Conservation (phyloP, 2,797 vertebrate genomes). For the Borostomias antarcticus region DNA sequence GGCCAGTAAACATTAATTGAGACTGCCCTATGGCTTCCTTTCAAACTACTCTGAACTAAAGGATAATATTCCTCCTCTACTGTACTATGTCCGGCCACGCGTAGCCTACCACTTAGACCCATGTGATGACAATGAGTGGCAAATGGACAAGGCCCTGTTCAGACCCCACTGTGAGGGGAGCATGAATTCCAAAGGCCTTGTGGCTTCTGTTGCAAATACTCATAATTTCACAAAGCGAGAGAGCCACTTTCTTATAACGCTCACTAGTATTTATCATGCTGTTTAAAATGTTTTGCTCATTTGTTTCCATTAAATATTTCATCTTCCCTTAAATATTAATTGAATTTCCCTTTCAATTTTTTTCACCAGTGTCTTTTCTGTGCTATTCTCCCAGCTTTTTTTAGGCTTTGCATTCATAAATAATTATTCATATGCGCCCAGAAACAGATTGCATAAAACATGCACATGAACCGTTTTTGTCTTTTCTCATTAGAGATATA, state of each 20-base stretch:
- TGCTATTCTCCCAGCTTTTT: constrained; percentile 72
- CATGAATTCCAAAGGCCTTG: constrained; percentile 50
- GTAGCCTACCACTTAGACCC: constrained; percentile 56
- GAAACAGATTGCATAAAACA: constrained; percentile 83
- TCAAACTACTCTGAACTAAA: constrained; percentile 65
- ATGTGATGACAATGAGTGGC: constrained; percentile 60
- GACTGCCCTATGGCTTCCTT: constrained; percentile 63
- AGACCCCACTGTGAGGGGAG: constrained; percentile 40
- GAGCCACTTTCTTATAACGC: constrained; percentile 61
- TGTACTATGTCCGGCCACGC: constrained; percentile 61
- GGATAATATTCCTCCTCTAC: constrained; percentile 68
- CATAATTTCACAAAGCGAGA: constrained; percentile 43
- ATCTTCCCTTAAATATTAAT: constrained; percentile 84
- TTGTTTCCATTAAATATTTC: constrained; percentile 85
- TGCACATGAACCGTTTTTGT: constrained; percentile 81
- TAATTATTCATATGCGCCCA: constrained; percentile 80
- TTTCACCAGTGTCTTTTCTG: constrained; percentile 77
- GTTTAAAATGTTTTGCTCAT: constrained; percentile 83
- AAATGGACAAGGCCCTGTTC: constrained; percentile 49
- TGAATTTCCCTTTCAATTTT: constrained; percentile 80
- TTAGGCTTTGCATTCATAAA: constrained; percentile 80
- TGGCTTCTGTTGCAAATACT: constrained; percentile 59
- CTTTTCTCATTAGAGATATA: constrained; percentile 83
- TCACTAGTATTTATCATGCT: constrained; percentile 74
- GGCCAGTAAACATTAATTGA: constrained; percentile 65